Percentiles rank a stretch among this genome's conserved stretches.
These are phyloP conservation scores for Thymallus thymallus DNA, from an alignment of 2,113 vertebrate genomes.

Conservation along the genomic window DNA sequence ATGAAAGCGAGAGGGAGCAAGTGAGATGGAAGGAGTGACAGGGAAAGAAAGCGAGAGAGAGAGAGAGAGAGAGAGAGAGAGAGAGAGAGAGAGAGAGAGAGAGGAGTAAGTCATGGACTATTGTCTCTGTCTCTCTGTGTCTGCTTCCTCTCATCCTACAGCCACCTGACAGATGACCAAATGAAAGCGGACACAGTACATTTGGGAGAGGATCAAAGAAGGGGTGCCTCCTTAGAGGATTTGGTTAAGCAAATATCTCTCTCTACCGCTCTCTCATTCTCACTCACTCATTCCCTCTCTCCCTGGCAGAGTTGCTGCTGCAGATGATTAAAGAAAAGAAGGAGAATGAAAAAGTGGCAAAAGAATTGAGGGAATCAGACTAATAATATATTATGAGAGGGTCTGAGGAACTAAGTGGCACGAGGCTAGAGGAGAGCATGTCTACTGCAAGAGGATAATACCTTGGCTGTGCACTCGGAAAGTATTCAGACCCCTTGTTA, in stretches of 20 bases:
- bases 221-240: slow-evolving; percentile 51
- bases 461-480: too few relatives aligned
- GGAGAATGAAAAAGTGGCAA: background rate
- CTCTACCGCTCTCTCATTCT: background rate
- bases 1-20: too few relatives aligned
- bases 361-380: background rate
- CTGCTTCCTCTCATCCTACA: slow-evolving; percentile 19
- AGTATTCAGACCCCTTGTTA: too few relatives aligned
- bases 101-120: slow-evolving; percentile 28
- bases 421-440: background rate
- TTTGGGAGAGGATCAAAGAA: slow-evolving; percentile 66
- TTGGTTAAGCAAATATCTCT: slow-evolving; percentile 68
- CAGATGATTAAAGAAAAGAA: slow-evolving; percentile 5
- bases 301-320: slow-evolving; percentile 35
- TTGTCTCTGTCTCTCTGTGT: slow-evolving; percentile 35
- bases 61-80: background rate
- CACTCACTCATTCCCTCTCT: background rate
- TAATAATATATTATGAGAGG: background rate
- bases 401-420: background rate
- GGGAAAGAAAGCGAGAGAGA: slow-evolving; percentile 15
- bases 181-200: slow-evolving; percentile 45
- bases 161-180: slow-evolving; percentile 45
- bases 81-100: slow-evolving; percentile 15
- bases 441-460: too few relatives aligned
- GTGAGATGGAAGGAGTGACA: background rate